Percentiles rank a stretch among this genome's conserved stretches.
These are phyloP conservation scores for Sprattus sprattus DNA, from an alignment of 2,113 vertebrate genomes.

Conservation along the genomic window DNA sequence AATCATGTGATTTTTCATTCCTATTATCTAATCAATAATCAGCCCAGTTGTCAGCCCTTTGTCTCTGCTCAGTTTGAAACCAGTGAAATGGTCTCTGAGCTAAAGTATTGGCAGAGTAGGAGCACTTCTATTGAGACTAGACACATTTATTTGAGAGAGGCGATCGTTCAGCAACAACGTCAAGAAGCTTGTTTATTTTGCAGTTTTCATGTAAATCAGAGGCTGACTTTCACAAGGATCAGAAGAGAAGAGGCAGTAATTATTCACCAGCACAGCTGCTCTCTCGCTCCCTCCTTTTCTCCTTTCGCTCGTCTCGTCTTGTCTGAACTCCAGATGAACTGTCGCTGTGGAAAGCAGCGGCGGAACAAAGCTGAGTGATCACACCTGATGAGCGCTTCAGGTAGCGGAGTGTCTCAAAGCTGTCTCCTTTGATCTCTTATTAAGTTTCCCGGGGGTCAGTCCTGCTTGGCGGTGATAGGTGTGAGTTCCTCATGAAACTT, in stretches of 20 bases:
- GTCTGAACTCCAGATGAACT: constrained; percentile 13
- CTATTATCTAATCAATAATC: not conserved
- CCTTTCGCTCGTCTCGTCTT: not conserved
- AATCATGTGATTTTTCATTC: too few species aligned
- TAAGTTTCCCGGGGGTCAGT: not conserved
- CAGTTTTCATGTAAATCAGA: constrained; percentile 2
- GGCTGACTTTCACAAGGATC: not conserved
- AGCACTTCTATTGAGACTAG: not conserved
- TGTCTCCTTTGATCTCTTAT: not conserved
- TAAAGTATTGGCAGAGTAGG: not conserved
- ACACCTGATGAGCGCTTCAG: not conserved
- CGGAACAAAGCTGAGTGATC: not conserved
- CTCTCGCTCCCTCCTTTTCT: not conserved
- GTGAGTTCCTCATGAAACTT: not conserved
- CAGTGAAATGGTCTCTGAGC: not conserved
- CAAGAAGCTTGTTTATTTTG: constrained; percentile 12
- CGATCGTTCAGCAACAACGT: not conserved
- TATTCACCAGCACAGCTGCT: not conserved
- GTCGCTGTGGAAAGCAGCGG: not conserved
- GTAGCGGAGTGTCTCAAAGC: too few species aligned
- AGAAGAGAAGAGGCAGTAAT: not conserved
- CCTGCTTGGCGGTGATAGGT: not conserved
- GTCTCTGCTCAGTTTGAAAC: not conserved
- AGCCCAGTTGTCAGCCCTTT: not conserved
- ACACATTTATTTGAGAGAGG: not conserved